Conservation (phyloP, 2,113 vertebrate species). For the Burhinus oedicnemus region DNA sequence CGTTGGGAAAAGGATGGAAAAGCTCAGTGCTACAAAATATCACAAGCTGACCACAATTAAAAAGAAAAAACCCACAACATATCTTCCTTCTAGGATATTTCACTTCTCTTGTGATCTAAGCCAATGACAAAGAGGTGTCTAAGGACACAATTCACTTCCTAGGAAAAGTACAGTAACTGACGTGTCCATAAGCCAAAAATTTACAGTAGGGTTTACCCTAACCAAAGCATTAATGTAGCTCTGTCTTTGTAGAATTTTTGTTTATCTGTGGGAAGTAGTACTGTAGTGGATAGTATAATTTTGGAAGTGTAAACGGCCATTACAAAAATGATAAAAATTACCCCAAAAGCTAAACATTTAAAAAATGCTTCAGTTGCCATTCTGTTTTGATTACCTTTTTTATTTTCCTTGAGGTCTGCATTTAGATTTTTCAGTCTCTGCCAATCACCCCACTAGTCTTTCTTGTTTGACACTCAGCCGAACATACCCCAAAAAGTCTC, state of each 20-base stretch:
- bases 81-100: not conserved
- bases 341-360: not conserved
- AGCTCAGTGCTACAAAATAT: not conserved
- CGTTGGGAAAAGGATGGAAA: not conserved
- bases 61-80: not conserved
- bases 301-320: not conserved
- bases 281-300: not conserved
- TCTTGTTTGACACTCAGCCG: not conserved
- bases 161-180: not conserved
- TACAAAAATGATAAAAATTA: not conserved
- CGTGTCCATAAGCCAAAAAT: not conserved
- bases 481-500: not conserved
- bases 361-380: not conserved
- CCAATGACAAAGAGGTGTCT: too few species aligned
- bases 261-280: not conserved
- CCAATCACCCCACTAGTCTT: not conserved
- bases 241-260: not conserved
- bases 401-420: not conserved
- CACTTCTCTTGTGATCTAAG: not conserved
- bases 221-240: not conserved
- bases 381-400: not conserved
- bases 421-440: not conserved
- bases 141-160: not conserved
- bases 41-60: not conserved
- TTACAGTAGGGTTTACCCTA: not conserved